These are phyloP conservation scores for Rhinatrema bivittatum DNA, from an alignment of 2,797 vertebrate species.

Conservation along the genomic window DNA sequence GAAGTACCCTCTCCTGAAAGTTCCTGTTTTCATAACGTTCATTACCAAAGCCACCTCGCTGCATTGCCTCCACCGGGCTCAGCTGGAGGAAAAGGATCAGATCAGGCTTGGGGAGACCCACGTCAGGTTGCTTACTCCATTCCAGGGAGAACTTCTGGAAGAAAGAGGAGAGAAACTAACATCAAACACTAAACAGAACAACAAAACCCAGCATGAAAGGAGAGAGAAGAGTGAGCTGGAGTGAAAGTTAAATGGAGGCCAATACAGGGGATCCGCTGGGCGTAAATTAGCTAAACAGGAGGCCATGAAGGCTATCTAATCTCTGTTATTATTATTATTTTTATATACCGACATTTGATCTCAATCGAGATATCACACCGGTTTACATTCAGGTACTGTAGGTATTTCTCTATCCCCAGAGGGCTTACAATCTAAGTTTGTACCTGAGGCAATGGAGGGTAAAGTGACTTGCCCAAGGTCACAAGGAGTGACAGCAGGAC, in stretches of 20 bases:
- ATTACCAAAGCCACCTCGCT: conserved; percentile 69
- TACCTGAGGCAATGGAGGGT: no score
- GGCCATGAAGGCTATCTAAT: background rate
- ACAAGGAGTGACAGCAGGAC: no score
- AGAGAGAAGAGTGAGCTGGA: no score
- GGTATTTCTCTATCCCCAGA: no score
- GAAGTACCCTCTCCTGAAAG: conserved; percentile 72
- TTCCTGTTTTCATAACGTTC: conserved; percentile 76
- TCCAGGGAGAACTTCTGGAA: conserved; percentile 76
- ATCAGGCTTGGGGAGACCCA: conserved; percentile 90
- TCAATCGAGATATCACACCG: no score
- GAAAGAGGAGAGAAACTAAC: background rate
- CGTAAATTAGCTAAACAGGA: background rate
- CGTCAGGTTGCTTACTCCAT: conserved; percentile 84
- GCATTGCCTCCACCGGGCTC: conserved; percentile 48
- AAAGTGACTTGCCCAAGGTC: no score
- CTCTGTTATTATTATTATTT: no score
- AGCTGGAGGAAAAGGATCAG: conserved; percentile 83
- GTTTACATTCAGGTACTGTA: no score
- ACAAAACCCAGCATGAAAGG: background rate
- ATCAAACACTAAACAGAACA: background rate
- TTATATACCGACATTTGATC: no score
- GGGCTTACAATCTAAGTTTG: no score
- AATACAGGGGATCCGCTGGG: background rate
- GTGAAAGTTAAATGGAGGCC: background rate